Evolutionary conservation across 1,140 invertebrate genomes (phyloP).

Genomic region (Hycleus phaleratus): DNA sequence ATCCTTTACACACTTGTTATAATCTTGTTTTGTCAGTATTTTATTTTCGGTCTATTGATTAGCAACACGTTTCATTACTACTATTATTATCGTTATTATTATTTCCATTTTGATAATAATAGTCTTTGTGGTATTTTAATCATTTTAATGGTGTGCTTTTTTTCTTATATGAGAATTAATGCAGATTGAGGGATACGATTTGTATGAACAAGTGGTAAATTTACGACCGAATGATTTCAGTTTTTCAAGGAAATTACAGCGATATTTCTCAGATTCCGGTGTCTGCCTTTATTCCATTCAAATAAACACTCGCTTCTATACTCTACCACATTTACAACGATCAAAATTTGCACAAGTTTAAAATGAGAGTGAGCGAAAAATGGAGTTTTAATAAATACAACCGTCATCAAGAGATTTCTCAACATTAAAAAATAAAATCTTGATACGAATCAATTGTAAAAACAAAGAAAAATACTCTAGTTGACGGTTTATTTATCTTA

Average conservation of each 20-base stretch:
- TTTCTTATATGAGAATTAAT: too few relatives aligned
- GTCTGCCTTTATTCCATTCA: background rate
- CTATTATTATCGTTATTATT: background rate
- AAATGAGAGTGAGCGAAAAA: too few relatives aligned
- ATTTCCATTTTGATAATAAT: background rate
- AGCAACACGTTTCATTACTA: slow-evolving; percentile 3
- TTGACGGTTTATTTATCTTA: too few relatives aligned
- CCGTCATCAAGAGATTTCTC: too few relatives aligned
- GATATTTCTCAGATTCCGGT: slow-evolving; percentile 5
- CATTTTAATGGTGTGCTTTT: slow-evolving; percentile 6
- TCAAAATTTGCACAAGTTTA: too few relatives aligned
- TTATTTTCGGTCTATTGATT: slow-evolving; percentile 7
- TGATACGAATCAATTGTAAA: too few relatives aligned
- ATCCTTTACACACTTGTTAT: slow-evolving; percentile 5
- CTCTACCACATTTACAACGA: too few relatives aligned
- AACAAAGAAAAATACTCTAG: too few relatives aligned
- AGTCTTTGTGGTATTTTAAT: slow-evolving; percentile 1
- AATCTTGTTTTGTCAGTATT: slow-evolving; percentile 14
- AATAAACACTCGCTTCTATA: too few relatives aligned
- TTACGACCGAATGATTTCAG: slow-evolving; percentile 13
- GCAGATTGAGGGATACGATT: background rate
- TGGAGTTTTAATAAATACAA: too few relatives aligned
- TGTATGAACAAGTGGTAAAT: slow-evolving; percentile 8
- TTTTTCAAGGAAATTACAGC: slow-evolving; percentile 11
- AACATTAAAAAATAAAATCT: too few relatives aligned